phyloP scores from a whole-genome alignment of 2,888 invertebrate species.

The Caradrina kadenii region DNA sequence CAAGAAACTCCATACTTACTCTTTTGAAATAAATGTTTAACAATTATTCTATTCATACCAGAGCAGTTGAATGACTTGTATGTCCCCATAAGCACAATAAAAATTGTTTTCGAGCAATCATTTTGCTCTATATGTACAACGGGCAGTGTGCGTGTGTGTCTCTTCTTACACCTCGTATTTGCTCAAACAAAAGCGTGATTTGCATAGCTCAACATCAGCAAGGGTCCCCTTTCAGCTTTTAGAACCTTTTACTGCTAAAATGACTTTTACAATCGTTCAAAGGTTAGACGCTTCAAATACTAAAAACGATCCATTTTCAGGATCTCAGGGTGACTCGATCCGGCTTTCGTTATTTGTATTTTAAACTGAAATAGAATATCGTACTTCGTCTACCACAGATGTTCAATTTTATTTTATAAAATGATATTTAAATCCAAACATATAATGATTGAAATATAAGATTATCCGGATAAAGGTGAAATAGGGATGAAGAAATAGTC shows the following conservation, averaged over 20 bases:
- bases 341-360: neutral
- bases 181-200: conserved; percentile 18
- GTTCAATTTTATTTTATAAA: neutral
- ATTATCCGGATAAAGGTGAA: neutral
- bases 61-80: too few relatives aligned
- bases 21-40: too few relatives aligned
- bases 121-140: too few relatives aligned
- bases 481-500: neutral
- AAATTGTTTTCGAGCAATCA: too few relatives aligned
- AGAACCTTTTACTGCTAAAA: conserved; percentile 13
- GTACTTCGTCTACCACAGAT: neutral
- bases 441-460: neutral
- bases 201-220: conserved; percentile 13
- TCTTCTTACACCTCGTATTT: neutral
- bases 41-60: too few relatives aligned
- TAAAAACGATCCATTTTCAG: neutral
- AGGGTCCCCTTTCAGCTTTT: conserved; percentile 19
- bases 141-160: neutral
- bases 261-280: conserved; percentile 20
- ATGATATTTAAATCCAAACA: neutral
- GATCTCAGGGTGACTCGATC: neutral
- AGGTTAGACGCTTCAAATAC: neutral
- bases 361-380: neutral
- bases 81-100: too few relatives aligned
- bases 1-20: too few relatives aligned